Conservation (phyloP, 2,113 vertebrate genomes). For the Ictidomys tridecemlineatus region DNA sequence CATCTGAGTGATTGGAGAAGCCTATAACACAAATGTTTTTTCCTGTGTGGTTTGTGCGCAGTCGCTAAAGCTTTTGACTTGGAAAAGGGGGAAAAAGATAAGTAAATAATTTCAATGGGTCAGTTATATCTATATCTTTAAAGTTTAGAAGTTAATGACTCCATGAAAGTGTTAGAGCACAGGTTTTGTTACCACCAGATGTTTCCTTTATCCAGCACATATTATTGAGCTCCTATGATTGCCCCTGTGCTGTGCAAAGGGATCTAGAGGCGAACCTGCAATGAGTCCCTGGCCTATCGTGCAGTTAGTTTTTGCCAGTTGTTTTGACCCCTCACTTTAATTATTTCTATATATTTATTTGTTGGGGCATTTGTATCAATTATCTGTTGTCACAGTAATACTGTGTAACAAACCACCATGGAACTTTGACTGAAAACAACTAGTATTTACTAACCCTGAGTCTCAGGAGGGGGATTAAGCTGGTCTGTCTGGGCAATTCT, state of each 20-base stretch:
- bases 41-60: conserved; percentile 38
- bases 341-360: neutral
- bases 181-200: neutral
- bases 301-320: neutral
- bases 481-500: neutral
- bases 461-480: neutral
- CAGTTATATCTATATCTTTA: conserved; percentile 40
- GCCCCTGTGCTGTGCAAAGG: neutral
- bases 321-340: neutral
- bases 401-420: neutral
- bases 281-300: neutral
- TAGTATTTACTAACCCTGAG: neutral
- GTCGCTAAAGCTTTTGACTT: conserved; percentile 43
- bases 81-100: conserved; percentile 9
- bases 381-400: neutral
- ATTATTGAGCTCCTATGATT: neutral
- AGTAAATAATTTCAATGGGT: neutral
- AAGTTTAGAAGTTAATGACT: conserved; percentile 50
- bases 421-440: neutral
- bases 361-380: neutral
- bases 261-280: neutral
- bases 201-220: neutral
- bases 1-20: neutral
- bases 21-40: conserved; percentile 26
- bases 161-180: neutral